Evolutionary conservation across 2,888 invertebrate species (phyloP).

Genomic region (Litoditis marina): DNA sequence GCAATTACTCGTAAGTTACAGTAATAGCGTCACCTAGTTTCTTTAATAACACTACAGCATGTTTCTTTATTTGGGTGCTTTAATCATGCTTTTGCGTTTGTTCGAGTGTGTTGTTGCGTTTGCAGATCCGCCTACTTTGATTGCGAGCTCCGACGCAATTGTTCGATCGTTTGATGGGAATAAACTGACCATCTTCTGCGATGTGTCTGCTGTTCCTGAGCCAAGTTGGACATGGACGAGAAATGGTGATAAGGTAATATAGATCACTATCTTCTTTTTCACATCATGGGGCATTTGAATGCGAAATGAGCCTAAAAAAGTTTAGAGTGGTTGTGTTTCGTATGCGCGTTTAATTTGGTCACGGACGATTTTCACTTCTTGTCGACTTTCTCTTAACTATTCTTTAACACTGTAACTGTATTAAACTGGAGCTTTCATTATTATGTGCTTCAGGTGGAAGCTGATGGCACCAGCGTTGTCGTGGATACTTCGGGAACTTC

Average conservation of each 20-base stretch:
- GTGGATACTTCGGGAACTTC: conserved; percentile 25
- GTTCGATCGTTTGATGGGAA: conserved; percentile 38
- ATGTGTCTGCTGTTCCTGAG: conserved; percentile 44
- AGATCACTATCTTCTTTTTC: too few relatives aligned
- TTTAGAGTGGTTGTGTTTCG: too few relatives aligned
- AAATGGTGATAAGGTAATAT: conserved; percentile 35
- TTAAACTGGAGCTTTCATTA: background rate
- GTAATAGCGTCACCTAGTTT: background rate
- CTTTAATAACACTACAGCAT: background rate
- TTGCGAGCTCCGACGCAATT: conserved; percentile 25
- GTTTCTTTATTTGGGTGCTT: background rate
- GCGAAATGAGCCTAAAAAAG: too few relatives aligned
- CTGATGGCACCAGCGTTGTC: conserved; percentile 32
- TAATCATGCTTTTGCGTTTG: conserved; percentile 6
- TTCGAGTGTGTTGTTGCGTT: too few relatives aligned
- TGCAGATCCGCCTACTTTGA: conserved; percentile 38
- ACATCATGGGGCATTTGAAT: too few relatives aligned
- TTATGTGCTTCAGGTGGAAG: conserved; percentile 31
- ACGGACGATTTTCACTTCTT: too few relatives aligned
- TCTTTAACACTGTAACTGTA: too few relatives aligned
- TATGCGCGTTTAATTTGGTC: too few relatives aligned
- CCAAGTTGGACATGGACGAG: conserved; percentile 43
- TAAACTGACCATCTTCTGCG: conserved; percentile 37
- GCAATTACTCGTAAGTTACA: conserved; percentile 46
- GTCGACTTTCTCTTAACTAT: too few relatives aligned